Evolutionary conservation across 2,113 vertebrate genomes (phyloP).

Genomic region (Dipodomys merriami): DNA sequence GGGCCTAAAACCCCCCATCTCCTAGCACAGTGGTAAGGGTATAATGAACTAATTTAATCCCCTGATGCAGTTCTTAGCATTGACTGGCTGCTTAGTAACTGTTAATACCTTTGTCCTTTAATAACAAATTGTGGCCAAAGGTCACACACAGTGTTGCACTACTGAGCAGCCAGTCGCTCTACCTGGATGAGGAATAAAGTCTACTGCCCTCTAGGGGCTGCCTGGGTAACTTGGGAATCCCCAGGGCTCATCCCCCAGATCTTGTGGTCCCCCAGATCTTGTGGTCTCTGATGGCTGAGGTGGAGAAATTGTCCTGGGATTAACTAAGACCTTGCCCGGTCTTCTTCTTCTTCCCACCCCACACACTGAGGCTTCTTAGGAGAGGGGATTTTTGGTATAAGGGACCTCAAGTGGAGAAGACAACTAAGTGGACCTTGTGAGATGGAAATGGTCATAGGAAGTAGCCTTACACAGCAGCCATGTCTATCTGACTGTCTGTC

Average conservation of each 20-base stretch:
- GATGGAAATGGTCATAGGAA: background rate
- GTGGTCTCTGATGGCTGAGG: background rate
- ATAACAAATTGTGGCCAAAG: background rate
- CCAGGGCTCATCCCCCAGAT: background rate
- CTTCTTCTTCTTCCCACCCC: background rate
- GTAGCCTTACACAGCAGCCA: no score
- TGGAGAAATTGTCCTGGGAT: background rate
- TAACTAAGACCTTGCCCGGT: background rate
- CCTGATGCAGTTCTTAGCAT: background rate
- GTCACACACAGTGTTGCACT: background rate
- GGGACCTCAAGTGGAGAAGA: background rate
- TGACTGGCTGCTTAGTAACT: background rate
- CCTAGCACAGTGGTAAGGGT: background rate
- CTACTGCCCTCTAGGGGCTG: background rate
- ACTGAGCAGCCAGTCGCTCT: background rate
- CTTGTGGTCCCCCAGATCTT: background rate
- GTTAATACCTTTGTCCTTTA: background rate
- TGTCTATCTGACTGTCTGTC: background rate
- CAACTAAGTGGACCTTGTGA: rapidly evolving
- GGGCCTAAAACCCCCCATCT: background rate
- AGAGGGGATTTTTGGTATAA: background rate
- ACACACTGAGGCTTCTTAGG: background rate
- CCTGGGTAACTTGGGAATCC: background rate
- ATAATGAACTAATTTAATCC: background rate
- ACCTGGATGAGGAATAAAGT: background rate